Evolutionary conservation across 2,888 invertebrate genomes (phyloP).

Genomic region (Yponomeuta malinellus): DNA sequence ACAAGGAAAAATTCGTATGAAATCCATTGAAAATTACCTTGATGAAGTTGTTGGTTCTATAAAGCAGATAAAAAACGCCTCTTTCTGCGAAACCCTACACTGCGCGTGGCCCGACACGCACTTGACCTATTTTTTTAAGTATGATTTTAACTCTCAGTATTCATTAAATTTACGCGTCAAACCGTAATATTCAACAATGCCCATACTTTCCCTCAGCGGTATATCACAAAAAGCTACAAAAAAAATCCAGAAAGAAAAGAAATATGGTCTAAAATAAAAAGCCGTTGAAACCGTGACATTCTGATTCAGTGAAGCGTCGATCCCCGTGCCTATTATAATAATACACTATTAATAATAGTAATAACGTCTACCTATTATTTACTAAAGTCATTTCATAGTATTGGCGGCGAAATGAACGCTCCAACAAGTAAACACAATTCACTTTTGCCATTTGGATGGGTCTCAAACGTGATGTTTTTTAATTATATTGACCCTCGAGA

Average conservation of each 20-base stretch:
- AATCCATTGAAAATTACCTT: too few species aligned
- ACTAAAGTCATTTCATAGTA: constrained; percentile 53
- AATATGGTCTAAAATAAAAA: constrained; percentile 32
- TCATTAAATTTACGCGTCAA: constrained; percentile 7
- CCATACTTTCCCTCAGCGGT: constrained; percentile 15
- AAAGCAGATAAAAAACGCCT: too few species aligned
- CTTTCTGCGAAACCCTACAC: too few species aligned
- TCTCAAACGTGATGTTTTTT: constrained; percentile 63
- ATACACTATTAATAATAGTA: constrained; percentile 50
- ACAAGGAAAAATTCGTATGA: too few species aligned
- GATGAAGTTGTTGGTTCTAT: too few species aligned
- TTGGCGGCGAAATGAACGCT: constrained; percentile 35
- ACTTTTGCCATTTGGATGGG: constrained; percentile 68
- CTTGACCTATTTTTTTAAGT: too few species aligned
- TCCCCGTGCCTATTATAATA: constrained; percentile 62
- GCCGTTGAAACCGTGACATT: constrained; percentile 58
- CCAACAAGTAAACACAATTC: constrained; percentile 59
- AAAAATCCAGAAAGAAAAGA: constrained; percentile 29
- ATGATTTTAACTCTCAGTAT: not conserved
- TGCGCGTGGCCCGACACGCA: too few species aligned
- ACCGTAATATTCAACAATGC: constrained; percentile 19
- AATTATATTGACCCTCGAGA: constrained; percentile 64
- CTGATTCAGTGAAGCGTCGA: constrained; percentile 64
- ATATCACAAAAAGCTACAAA: constrained; percentile 26
- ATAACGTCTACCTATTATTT: constrained; percentile 47